These are phyloP conservation scores for Subacronicta megacephala DNA, from an alignment of 2,888 invertebrate genomes.

Conservation along the genomic window DNA sequence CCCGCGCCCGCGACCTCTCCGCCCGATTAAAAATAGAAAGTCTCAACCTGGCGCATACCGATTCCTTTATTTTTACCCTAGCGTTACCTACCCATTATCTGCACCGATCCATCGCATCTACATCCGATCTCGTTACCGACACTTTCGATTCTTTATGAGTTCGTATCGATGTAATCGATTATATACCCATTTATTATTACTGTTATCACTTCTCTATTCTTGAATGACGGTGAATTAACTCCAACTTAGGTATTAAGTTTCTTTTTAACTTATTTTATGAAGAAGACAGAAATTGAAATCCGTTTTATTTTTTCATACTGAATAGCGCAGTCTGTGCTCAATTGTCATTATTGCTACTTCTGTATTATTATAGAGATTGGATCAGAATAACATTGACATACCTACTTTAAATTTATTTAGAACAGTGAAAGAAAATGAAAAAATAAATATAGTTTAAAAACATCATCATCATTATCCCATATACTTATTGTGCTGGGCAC, in stretches of 20 bases:
- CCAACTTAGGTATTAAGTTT: constrained; percentile 13
- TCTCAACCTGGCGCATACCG: constrained; percentile 78
- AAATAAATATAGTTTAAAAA: no score
- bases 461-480: no score
- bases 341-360: no score
- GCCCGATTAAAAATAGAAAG: constrained; percentile 89
- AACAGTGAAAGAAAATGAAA: no score
- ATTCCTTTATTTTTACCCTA: constrained; percentile 86
- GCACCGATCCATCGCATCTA: constrained; percentile 74
- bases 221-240: constrained; percentile 22
- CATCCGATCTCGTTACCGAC: constrained; percentile 67
- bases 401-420: no score
- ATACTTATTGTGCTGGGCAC: no score
- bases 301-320: neutral
- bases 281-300: no score
- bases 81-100: constrained; percentile 78
- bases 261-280: neutral
- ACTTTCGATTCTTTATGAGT: constrained; percentile 71
- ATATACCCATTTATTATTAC: constrained; percentile 34
- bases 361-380: no score
- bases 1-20: constrained; percentile 82
- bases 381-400: no score
- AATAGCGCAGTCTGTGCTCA: neutral
- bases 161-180: constrained; percentile 45
- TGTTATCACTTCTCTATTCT: constrained; percentile 32